Conservation (phyloP, 2,113 vertebrate species). For the Phrynocephalus versicolor region DNA sequence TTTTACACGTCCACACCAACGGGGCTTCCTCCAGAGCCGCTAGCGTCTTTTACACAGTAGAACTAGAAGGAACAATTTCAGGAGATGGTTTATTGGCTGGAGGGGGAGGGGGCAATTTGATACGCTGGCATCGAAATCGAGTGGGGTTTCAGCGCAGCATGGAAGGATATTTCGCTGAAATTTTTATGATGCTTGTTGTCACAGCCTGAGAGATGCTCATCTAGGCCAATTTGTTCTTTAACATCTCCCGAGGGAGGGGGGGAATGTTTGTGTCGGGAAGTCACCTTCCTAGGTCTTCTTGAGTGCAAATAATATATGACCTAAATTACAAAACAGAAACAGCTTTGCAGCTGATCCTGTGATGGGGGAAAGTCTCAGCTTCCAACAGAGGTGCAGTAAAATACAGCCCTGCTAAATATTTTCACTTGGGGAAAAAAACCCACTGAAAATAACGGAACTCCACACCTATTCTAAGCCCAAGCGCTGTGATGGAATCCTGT, state of each 20-base stretch:
- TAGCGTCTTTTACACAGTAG: not conserved
- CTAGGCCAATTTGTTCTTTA: no score
- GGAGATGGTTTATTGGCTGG: not conserved
- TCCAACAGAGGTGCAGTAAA: no score
- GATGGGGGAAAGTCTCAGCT: not conserved
- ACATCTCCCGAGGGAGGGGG: no score
- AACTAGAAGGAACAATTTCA: not conserved
- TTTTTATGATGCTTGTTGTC: no score
- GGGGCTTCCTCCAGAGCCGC: no score
- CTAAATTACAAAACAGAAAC: not conserved
- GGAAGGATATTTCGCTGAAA: not conserved
- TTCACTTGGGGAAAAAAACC: no score
- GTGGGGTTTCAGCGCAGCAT: not conserved
- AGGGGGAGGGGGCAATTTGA: not conserved
- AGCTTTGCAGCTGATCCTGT: no score
- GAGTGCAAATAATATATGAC: not conserved
- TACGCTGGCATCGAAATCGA: slow-evolving; percentile 56
- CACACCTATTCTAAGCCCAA: no score
- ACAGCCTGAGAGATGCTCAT: no score
- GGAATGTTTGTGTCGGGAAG: no score
- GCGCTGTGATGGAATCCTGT: not conserved
- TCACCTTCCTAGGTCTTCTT: not conserved
- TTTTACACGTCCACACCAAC: no score
- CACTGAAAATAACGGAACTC: no score
- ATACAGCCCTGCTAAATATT: not conserved